Conservation (phyloP, 1,140 invertebrate genomes). For the Penaeus japonicus region DNA sequence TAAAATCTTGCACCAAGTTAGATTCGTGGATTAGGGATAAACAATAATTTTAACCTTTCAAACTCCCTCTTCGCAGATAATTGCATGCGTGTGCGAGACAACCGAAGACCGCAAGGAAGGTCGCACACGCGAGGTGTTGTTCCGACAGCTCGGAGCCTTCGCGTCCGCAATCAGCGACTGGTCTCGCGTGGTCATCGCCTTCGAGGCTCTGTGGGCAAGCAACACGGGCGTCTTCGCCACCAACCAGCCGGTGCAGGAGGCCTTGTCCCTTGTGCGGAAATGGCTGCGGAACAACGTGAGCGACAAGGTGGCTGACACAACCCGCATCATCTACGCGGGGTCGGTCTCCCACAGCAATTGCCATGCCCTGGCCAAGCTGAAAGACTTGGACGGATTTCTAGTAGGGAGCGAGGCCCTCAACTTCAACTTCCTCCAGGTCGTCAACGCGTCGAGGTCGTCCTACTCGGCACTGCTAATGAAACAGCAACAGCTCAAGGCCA, state of each 20-base stretch:
- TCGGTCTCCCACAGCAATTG: slow-evolving; percentile 93
- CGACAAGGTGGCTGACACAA: slow-evolving; percentile 72
- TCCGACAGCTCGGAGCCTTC: slow-evolving; percentile 67
- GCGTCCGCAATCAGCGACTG: slow-evolving; percentile 66
- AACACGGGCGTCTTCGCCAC: slow-evolving; percentile 94
- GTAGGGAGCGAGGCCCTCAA: slow-evolving; percentile 97
- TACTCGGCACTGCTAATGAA: too few relatives aligned
- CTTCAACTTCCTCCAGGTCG: slow-evolving; percentile 95
- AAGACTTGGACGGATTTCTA: slow-evolving; percentile 98
- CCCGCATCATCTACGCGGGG: slow-evolving; percentile 97
- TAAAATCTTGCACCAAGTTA: too few relatives aligned
- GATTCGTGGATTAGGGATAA: too few relatives aligned
- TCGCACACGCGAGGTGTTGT: slow-evolving; percentile 11
- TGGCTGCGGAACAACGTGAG: slow-evolving; percentile 87
- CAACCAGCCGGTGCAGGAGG: slow-evolving; percentile 68
- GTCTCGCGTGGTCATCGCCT: slow-evolving; percentile 55
- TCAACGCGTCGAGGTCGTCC: slow-evolving; percentile 72
- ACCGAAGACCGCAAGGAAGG: background rate
- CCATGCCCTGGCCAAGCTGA: slow-evolving; percentile 84
- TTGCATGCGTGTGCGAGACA: slow-evolving; percentile 42
- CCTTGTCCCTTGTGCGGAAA: slow-evolving; percentile 80
- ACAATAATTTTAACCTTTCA: too few relatives aligned
- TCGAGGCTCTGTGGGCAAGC: slow-evolving; percentile 43
- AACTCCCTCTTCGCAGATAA: background rate
- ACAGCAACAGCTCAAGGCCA: too few relatives aligned